These are phyloP conservation scores for Melitaea athalia DNA, from an alignment of 2,888 invertebrate genomes.

Conservation along the genomic window DNA sequence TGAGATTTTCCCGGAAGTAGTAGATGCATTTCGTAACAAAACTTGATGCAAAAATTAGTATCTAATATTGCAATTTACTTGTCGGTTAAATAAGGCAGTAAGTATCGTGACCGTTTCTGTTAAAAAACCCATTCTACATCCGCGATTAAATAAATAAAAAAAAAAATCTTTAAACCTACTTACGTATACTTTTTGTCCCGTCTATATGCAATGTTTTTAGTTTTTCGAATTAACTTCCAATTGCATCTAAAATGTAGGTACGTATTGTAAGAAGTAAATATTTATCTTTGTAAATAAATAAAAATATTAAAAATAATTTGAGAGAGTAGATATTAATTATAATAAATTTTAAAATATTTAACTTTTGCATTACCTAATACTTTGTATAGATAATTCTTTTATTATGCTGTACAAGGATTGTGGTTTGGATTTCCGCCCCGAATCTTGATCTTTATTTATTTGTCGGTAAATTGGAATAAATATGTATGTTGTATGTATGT, in stretches of 20 bases:
- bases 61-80: conserved; percentile 40
- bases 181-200: conserved; percentile 39
- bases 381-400: no score
- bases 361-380: no score
- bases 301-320: not conserved
- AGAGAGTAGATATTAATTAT: no score
- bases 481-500: no score
- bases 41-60: conserved; percentile 34
- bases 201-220: conserved; percentile 31
- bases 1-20: conserved; percentile 39
- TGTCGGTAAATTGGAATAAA: no score
- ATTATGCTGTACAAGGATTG: no score
- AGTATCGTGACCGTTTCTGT: conserved; percentile 34
- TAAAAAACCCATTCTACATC: conserved; percentile 47
- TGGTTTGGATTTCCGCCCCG: no score
- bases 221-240: conserved; percentile 22
- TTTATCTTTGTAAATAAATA: not conserved
- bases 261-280: conserved; percentile 9
- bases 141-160: conserved; percentile 38
- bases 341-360: no score
- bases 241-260: conserved; percentile 2
- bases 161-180: conserved; percentile 37
- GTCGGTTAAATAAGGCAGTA: conserved; percentile 32
- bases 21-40: conserved; percentile 31
- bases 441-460: no score